Evolutionary conservation across 2,113 vertebrate species (phyloP), one percentile per base, ranked within the genome.

Genomic region (Alethe castanea): DNA sequence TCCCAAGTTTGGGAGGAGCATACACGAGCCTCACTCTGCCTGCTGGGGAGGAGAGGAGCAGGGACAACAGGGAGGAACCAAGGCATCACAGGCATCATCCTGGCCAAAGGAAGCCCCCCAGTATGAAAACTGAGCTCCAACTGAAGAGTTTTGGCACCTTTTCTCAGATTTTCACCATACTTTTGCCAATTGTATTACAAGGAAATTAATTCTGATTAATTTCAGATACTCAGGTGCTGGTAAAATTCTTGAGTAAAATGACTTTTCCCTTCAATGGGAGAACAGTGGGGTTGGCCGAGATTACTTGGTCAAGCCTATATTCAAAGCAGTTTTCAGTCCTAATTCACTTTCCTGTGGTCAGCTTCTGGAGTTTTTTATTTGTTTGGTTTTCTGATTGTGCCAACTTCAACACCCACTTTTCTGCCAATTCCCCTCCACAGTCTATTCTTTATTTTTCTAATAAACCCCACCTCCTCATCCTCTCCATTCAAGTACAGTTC

Each of bases 11-110:
- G 6, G 20, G 44, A 74, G 12, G 33, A 73, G n/a, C 35, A 44
- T 5, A n/a, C 19, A 19, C 3, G 0, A 65, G 12, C 31, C 6
- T 57, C 14, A 19, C 35, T 74, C 24, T 5, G 1, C 16, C 25
- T 66, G 29, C 47, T 62, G 36, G 35, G 14, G 8, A 66, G 38
- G 19, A 48, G 31, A 52, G 29, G 7, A 48, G 40, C 2, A 1
- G 40, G 36, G 28, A 36, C 29, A 18, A 14, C 40, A 50, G 19
- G 52, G n/a, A 90, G 5, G 19, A 78, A 18, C 5, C 16, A 36
- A 59, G 12, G 33, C 11, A 62, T 38, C 2, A 1, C 23, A 56
- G 33, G 26, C 12, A 18, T 45, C n/a, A 38, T 19, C 26, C 33
- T 42, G 47, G 18, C 59, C 47, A 72, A 52, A 81, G 40, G 23